Percentiles rank a stretch among this genome's conserved stretches.
Conservation (phyloP, 1,140 invertebrate species). For the Centruroides vittatus region DNA sequence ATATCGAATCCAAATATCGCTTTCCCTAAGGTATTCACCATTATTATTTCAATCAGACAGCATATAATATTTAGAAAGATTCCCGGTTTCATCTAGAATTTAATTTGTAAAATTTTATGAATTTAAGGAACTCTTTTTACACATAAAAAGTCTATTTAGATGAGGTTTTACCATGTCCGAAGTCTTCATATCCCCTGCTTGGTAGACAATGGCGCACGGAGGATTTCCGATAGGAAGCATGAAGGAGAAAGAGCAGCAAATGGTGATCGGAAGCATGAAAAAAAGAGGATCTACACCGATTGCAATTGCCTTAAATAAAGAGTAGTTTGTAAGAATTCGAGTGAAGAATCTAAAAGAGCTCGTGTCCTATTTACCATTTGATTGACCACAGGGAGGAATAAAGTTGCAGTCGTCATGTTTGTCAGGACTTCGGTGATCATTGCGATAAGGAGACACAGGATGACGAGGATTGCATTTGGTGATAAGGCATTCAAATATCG, state of each 20-base stretch:
- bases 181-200: slow-evolving; percentile 23
- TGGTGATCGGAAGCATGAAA: slow-evolving; percentile 32
- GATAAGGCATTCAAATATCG: not conserved
- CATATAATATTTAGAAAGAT: too few species aligned
- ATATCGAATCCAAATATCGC: too few species aligned
- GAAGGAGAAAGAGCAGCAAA: slow-evolving; percentile 30
- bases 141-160: too few species aligned
- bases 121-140: too few species aligned
- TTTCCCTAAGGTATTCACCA: too few species aligned
- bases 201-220: slow-evolving; percentile 34
- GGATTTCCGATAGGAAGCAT: slow-evolving; percentile 34
- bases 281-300: slow-evolving; percentile 30
- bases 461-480: not conserved
- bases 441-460: not conserved
- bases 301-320: slow-evolving; percentile 21
- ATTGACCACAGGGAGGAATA: not conserved
- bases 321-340: too few species aligned
- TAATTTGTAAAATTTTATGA: too few species aligned
- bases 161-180: slow-evolving; percentile 18
- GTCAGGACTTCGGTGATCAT: not conserved
- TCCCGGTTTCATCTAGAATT: too few species aligned
- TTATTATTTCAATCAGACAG: too few species aligned
- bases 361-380: not conserved
- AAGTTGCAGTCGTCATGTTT: not conserved
- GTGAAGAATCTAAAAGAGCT: not conserved